Conservation (phyloP, 1,140 invertebrate species). For the Pomacea maculata region DNA sequence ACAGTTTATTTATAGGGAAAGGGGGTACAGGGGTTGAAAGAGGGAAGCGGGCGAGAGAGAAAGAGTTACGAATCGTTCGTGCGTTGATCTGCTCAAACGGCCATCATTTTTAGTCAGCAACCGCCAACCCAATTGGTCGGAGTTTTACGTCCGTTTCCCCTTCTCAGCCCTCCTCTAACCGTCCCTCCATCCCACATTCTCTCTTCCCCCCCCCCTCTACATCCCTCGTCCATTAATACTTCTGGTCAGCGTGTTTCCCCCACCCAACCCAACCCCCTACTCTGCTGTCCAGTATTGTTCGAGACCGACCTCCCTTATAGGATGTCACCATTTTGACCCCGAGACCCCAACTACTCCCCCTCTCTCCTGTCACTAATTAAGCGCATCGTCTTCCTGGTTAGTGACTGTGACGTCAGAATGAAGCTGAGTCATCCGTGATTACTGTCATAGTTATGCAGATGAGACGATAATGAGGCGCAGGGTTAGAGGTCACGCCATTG, state of each 20-base stretch:
- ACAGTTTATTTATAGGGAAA: too few species aligned
- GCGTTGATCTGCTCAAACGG: too few species aligned
- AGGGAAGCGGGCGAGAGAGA: too few species aligned
- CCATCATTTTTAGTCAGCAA: too few species aligned
- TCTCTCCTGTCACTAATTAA: slow-evolving; percentile 7
- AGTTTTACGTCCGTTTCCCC: too few species aligned
- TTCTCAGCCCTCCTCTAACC: neutral
- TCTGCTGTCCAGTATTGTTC: neutral
- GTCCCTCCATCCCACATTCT: neutral
- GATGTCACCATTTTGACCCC: neutral
- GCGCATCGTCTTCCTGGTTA: neutral
- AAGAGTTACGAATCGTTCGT: too few species aligned
- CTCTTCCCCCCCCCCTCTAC: neutral
- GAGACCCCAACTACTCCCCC: neutral
- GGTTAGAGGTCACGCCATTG: slow-evolving; percentile 1
- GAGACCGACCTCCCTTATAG: neutral
- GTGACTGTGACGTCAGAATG: slow-evolving; percentile 8
- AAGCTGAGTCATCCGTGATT: slow-evolving; percentile 11
- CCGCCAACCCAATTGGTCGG: too few species aligned
- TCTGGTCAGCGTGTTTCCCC: neutral
- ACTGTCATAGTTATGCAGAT: slow-evolving; percentile 19
- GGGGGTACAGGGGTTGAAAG: too few species aligned
- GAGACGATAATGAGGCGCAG: slow-evolving; percentile 11
- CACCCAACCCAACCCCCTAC: neutral
- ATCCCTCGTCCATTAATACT: neutral